Evolutionary conservation across 1,140 invertebrate genomes (phyloP).

Genomic region (Solenopsis invicta): DNA sequence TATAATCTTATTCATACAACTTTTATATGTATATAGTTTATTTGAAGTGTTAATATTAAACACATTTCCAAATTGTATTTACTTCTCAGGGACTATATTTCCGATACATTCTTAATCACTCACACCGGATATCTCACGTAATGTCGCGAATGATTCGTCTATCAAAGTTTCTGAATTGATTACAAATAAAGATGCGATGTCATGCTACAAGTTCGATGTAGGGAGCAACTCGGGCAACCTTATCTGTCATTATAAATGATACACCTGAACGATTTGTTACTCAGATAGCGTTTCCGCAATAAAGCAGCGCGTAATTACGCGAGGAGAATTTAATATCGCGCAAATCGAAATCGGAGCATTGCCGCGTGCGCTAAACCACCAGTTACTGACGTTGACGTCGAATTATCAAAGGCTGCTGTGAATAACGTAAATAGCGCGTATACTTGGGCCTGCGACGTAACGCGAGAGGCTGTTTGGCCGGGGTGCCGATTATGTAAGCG

Average conservation of each 20-base stretch:
- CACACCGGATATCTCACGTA: neutral
- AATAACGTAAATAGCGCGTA: neutral
- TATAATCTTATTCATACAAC: no score
- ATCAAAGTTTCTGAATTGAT: neutral
- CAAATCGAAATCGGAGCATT: neutral
- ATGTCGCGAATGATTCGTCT: neutral
- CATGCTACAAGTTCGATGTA: no score
- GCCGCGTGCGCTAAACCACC: neutral
- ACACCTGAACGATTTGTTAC: neutral
- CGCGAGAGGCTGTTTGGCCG: neutral
- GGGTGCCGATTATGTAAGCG: conserved; percentile 4
- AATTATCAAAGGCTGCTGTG: neutral
- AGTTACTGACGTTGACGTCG: conserved; percentile 18
- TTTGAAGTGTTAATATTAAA: no score
- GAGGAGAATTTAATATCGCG: conserved; percentile 3
- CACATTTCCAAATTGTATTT: no score
- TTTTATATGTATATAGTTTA: no score
- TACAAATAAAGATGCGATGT: neutral
- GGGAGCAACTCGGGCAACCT: conserved; percentile 21
- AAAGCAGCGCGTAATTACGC: no score
- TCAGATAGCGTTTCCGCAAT: neutral
- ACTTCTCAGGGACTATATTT: no score
- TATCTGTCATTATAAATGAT: conserved; percentile 4
- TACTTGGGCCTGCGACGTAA: neutral
- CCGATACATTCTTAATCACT: no score